phyloP scores from a whole-genome alignment of 2,888 invertebrate species.

The Acanthococcus lagerstroemiae region DNA sequence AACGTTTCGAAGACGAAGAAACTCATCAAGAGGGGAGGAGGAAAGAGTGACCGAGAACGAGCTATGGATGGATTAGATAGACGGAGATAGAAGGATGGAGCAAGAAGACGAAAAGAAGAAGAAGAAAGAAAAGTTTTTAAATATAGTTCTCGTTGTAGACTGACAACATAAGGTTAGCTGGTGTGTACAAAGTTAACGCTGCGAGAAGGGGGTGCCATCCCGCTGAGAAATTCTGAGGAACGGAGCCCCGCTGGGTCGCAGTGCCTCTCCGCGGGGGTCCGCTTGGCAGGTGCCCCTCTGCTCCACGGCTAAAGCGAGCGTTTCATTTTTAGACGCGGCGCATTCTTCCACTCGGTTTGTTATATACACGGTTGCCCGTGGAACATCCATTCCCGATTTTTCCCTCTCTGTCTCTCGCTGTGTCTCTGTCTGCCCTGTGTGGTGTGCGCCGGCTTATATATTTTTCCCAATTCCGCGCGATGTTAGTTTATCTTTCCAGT shows the following conservation, averaged over 20 bases:
- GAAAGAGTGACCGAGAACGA: too few species aligned
- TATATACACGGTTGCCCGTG: too few species aligned
- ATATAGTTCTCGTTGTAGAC: not conserved
- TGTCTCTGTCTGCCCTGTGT: too few species aligned
- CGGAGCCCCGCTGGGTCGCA: constrained; percentile 27
- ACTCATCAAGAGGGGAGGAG: too few species aligned
- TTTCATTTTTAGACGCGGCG: constrained; percentile 25
- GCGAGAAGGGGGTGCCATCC: constrained; percentile 13
- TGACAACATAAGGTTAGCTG: not conserved
- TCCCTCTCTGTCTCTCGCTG: too few species aligned
- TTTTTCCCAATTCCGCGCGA: constrained; percentile 6
- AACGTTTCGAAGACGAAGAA: too few species aligned
- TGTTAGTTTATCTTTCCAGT: constrained; percentile 14
- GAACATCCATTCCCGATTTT: not conserved
- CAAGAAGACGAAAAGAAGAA: too few species aligned
- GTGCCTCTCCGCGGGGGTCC: constrained; percentile 28
- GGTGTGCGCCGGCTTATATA: not conserved
- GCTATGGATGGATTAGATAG: too few species aligned
- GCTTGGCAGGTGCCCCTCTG: constrained; percentile 28
- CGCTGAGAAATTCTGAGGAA: constrained; percentile 31
- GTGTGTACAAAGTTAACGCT: not conserved
- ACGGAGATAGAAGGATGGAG: too few species aligned
- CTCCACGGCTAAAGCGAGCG: constrained; percentile 20
- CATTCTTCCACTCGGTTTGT: constrained; percentile 28
- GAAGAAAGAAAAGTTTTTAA: not conserved